phyloP scores from a whole-genome alignment of 2,797 vertebrate species.

The Pitangus sulphuratus region DNA sequence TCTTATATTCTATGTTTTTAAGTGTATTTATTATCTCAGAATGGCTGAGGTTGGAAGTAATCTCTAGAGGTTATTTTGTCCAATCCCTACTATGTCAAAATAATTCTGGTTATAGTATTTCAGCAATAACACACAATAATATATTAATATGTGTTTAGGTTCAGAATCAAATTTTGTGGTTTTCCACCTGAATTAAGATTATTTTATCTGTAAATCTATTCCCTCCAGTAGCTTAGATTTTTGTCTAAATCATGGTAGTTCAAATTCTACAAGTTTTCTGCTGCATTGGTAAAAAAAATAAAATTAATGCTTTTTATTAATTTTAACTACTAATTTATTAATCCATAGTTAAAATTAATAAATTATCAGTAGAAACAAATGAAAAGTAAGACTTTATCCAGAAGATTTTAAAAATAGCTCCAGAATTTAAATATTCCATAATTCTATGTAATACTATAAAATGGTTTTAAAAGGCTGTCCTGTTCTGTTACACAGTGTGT shows the following conservation, averaged over 20 bases:
- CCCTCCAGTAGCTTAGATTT: background rate
- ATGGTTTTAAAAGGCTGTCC: background rate
- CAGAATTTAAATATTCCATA: background rate
- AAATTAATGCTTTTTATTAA: background rate
- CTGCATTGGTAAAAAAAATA: background rate
- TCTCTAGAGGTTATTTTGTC: background rate
- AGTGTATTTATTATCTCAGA: background rate
- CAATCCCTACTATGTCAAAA: background rate
- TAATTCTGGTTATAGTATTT: background rate
- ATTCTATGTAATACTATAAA: background rate
- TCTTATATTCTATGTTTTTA: background rate
- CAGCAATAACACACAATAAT: background rate
- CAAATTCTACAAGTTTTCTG: background rate
- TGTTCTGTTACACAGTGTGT: background rate
- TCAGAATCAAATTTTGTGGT: background rate
- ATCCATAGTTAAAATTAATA: background rate
- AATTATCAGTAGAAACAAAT: background rate
- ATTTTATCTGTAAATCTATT: background rate
- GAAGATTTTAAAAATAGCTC: background rate
- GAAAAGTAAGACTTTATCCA: background rate
- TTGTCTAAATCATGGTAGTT: background rate
- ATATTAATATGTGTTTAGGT: background rate
- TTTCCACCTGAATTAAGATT: background rate
- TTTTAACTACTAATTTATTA: conserved; percentile 16
- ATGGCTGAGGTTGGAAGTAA: background rate